Conservation (phyloP, 2,888 invertebrate genomes). For the Tetragnatha montana region DNA sequence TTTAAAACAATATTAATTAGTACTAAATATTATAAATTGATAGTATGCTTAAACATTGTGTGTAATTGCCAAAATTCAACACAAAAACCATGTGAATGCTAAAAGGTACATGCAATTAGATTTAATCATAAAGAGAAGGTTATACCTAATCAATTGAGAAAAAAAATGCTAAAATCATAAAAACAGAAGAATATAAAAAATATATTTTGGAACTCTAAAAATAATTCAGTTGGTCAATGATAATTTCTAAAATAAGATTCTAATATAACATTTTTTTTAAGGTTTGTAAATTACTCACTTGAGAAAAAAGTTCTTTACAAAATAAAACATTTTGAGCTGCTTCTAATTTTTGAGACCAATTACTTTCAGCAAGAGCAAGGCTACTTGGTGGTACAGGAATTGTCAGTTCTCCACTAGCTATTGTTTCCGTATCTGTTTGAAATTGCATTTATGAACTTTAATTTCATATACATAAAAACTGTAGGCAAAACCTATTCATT, state of each 20-base stretch:
- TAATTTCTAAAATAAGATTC: background rate
- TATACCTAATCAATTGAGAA: no score
- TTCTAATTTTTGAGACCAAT: constrained; percentile 97
- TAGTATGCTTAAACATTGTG: no score
- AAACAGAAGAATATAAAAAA: background rate
- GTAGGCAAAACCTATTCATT: background rate
- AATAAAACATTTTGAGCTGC: constrained; percentile 97
- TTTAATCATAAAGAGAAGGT: no score
- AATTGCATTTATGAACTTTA: background rate
- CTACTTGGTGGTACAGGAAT: constrained; percentile 80
- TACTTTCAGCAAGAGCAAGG: constrained; percentile 79
- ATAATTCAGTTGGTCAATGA: background rate
- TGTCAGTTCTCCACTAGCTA: constrained; percentile 88
- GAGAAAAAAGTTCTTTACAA: constrained; percentile 96
- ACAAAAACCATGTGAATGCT: no score
- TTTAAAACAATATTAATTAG: no score
- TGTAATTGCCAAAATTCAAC: no score
- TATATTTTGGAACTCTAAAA: background rate
- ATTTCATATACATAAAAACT: background rate
- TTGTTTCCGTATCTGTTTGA: constrained; percentile 87
- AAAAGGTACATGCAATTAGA: no score
- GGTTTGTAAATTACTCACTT: constrained; percentile 76
- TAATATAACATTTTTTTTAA: background rate
- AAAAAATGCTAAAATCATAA: background rate
- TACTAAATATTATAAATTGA: no score